These are phyloP conservation scores for Physocephala rufipes DNA, from an alignment of 2,888 invertebrate species.

Conservation along the genomic window DNA sequence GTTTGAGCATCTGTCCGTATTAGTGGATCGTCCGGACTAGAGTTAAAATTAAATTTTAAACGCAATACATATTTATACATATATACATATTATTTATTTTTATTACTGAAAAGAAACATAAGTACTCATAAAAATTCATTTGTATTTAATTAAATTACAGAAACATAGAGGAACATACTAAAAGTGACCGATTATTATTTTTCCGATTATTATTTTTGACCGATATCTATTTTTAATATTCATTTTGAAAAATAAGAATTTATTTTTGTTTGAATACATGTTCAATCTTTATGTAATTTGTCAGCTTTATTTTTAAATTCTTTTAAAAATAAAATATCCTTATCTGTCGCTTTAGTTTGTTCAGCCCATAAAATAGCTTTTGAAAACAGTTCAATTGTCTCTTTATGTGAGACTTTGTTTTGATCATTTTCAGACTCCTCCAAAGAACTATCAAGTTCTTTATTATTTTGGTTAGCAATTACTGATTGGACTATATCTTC, in stretches of 20 bases:
- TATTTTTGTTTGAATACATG: slow-evolving; percentile 6
- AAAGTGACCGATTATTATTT: slow-evolving; percentile 1
- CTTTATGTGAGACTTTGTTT: slow-evolving; percentile 20
- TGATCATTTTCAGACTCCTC: slow-evolving; percentile 6
- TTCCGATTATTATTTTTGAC: not conserved
- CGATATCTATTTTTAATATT: not conserved
- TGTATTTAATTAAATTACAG: no score
- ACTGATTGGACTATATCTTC: slow-evolving; percentile 1
- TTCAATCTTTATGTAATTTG: not conserved
- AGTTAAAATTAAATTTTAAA: slow-evolving; percentile 1
- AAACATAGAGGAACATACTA: slow-evolving; percentile 1
- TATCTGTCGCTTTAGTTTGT: slow-evolving; percentile 8
- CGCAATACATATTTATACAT: not conserved
- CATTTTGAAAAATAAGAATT: not conserved
- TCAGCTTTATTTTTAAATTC: slow-evolving; percentile 4
- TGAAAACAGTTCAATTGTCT: slow-evolving; percentile 19
- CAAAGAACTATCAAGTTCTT: not conserved
- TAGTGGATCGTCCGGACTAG: not conserved
- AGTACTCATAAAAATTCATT: not conserved
- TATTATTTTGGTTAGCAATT: slow-evolving; percentile 1
- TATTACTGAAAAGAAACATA: no score
- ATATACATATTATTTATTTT: not conserved
- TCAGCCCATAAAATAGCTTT: slow-evolving; percentile 23
- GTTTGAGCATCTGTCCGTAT: not conserved
- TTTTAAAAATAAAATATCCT: slow-evolving; percentile 12